Evolutionary conservation across 2,797 vertebrate genomes (phyloP).

Genomic region (Sebastes iracundus): DNA sequence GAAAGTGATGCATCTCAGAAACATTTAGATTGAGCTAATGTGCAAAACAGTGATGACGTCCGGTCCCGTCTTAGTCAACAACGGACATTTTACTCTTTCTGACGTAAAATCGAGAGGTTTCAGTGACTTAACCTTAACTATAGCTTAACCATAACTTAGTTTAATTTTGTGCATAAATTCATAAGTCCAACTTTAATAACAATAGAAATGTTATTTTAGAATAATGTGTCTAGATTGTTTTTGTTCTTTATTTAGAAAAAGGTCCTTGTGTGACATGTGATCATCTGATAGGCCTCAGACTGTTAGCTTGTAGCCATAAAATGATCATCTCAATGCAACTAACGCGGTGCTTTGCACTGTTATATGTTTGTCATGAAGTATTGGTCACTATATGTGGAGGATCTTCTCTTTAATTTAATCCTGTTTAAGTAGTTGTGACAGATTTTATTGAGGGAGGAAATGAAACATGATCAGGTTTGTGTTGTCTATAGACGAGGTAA

Average conservation of each 20-base stretch:
- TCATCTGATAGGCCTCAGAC: conserved; percentile 54
- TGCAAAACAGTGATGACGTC: not conserved
- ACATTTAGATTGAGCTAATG: not conserved
- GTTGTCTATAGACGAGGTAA: not conserved
- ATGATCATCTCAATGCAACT: conserved; percentile 45
- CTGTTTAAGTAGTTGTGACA: not conserved
- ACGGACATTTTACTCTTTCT: not conserved
- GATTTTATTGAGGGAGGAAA: not conserved
- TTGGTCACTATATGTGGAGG: not conserved
- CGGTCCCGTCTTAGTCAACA: not conserved
- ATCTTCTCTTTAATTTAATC: not conserved
- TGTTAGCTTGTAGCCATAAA: conserved; percentile 67
- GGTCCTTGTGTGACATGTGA: not conserved
- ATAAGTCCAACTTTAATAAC: not conserved
- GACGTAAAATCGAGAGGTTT: not conserved
- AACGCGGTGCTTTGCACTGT: not conserved
- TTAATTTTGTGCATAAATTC: not conserved
- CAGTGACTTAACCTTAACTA: not conserved
- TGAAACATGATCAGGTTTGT: not conserved
- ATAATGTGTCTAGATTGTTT: not conserved
- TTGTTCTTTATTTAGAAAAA: not conserved
- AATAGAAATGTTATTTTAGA: not conserved
- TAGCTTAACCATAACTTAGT: not conserved
- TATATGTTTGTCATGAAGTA: not conserved
- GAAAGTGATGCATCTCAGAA: not conserved